A percentile compares a stretch with the other conserved stretches of the same genome.
Conservation (phyloP, 2,888 invertebrate species). For the Aporophyla lueneburgensis region DNA sequence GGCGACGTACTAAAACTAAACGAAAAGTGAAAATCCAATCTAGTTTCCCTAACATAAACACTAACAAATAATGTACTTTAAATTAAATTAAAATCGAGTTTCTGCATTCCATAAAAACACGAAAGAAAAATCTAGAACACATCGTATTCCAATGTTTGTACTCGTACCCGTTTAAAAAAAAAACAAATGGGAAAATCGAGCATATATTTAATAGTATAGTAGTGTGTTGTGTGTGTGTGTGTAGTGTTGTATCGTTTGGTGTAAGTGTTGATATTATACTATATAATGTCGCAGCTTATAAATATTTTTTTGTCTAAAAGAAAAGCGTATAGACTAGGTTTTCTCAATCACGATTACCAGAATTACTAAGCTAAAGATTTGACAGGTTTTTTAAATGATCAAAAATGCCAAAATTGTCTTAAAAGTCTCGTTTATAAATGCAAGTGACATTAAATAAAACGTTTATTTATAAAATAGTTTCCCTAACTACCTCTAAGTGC, state of each 20-base stretch:
- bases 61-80: not conserved
- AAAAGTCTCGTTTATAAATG: not conserved
- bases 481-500: not conserved
- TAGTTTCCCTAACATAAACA: slow-evolving; percentile 27
- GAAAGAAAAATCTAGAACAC: not conserved
- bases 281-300: slow-evolving; percentile 3
- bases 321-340: not conserved
- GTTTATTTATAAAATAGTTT: slow-evolving; percentile 3
- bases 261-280: too few relatives aligned
- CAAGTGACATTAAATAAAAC: not conserved
- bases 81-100: not conserved
- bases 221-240: too few relatives aligned
- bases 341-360: not conserved
- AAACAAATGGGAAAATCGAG: not conserved
- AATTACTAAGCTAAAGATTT: too few relatives aligned
- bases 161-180: not conserved
- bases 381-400: not conserved
- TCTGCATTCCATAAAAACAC: not conserved
- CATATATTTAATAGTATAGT: not conserved
- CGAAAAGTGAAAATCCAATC: slow-evolving; percentile 24
- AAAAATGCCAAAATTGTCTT: not conserved
- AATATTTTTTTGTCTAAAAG: not conserved
- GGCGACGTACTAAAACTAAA: not conserved
- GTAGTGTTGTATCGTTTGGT: too few relatives aligned
- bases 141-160: not conserved